Evolutionary conservation across 2,797 vertebrate genomes (phyloP), one percentile per base, ranked within the genome.

Genomic region (Botia almorhae): DNA sequence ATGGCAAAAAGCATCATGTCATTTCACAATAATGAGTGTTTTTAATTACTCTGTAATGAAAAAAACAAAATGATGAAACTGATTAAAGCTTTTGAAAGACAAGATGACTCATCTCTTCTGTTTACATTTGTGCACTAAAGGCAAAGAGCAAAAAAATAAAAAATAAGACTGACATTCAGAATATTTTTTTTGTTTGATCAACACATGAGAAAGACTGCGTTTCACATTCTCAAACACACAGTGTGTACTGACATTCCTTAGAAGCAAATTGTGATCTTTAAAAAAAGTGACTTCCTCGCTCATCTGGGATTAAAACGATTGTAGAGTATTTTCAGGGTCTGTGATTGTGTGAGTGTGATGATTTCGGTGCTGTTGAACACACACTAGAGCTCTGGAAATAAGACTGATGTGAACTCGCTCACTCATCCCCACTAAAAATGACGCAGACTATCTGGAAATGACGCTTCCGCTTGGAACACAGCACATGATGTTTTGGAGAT

Each of bases 221-320:
- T 73, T 74, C 46, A 69, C 26, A 63, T 50, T 68, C 33, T 78
- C 64, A 39, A 53, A 53, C 71, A 51, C 61, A 58, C 39, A 56
- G 12, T 33, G 48, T 75, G 60, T 58, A 39, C 53, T 29, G 21
- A 61, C 43, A 60, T 82, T 76, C 81, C 79, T 83, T 74, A 69
- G 77, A 85, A 82, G 81, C 81, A 87, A 85, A 86, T 69, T 85
- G 76, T 82, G 72, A 82, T 84, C 80, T 79, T 81, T 84, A 87
- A 81, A 87, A 86, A 76, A 76, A 21, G 33, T 79, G 69, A 71
- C 67, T 83, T 87, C 76, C 82, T 84, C 72, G 87, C 87, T 87
- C 91, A 89, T 82, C 82, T 84, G 75, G 89, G 86, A 91, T 91
- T 91, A 88, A 83, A 87, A 89, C 48, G 81, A 89, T 91, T 88